Evolutionary conservation across 2,888 invertebrate genomes (phyloP).

Genomic region (Andrena trimmerana): DNA sequence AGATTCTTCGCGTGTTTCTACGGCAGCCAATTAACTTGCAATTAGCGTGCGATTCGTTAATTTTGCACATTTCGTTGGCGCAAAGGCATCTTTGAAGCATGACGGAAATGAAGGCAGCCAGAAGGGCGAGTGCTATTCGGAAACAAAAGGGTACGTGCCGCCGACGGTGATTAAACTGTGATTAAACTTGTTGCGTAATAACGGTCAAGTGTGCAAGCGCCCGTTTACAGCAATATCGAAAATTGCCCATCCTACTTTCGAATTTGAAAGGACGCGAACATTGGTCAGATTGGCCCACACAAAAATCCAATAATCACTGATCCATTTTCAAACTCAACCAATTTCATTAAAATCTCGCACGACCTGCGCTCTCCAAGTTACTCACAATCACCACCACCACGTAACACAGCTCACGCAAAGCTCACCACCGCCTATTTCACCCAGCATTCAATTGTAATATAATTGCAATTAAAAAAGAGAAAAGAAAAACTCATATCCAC

Average conservation of each 20-base stretch:
- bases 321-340: too few relatives aligned
- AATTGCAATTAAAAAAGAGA: constrained; percentile 5
- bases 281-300: too few relatives aligned
- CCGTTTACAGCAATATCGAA: neutral
- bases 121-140: constrained; percentile 16
- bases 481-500: neutral
- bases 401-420: too few relatives aligned
- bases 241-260: neutral
- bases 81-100: constrained; percentile 17
- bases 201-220: neutral
- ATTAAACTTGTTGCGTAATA: constrained; percentile 45
- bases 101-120: neutral
- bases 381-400: too few relatives aligned
- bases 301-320: too few relatives aligned
- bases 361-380: too few relatives aligned
- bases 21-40: constrained; percentile 66
- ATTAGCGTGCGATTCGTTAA: constrained; percentile 65
- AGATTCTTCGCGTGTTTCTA: constrained; percentile 47
- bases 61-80: constrained; percentile 46
- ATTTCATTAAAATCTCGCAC: too few relatives aligned
- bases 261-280: neutral
- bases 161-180: constrained; percentile 50
- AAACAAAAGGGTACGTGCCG: constrained; percentile 35
- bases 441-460: neutral
- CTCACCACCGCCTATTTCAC: too few relatives aligned